A percentile compares a stretch with the other conserved stretches of the same genome.
Evolutionary conservation across 1,140 invertebrate genomes (phyloP).

Genomic region (Lycorma delicatula): DNA sequence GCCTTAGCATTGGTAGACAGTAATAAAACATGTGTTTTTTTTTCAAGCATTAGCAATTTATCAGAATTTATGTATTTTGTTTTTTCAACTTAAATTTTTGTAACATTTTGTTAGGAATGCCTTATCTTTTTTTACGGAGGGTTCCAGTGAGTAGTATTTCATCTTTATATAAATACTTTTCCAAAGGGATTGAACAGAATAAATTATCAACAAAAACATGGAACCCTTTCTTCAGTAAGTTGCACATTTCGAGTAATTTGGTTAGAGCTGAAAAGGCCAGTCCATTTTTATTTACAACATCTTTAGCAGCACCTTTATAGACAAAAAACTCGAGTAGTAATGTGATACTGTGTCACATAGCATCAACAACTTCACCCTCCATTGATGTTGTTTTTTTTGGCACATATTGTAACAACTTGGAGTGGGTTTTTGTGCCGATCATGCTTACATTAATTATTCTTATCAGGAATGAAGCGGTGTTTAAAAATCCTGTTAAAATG

Average conservation of each 20-base stretch:
- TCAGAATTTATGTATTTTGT: conserved; percentile 17
- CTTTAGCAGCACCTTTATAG: too few species aligned
- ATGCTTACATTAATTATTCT: not conserved
- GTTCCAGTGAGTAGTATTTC: conserved; percentile 16
- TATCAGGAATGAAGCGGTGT: not conserved
- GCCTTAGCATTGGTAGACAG: conserved; percentile 15
- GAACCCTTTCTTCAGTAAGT: conserved; percentile 5
- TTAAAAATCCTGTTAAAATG: conserved; percentile 1
- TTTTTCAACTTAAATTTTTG: conserved; percentile 14
- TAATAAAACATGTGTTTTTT: conserved; percentile 21
- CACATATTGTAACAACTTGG: not conserved
- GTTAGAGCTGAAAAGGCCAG: not conserved
- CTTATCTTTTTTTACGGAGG: conserved; percentile 18
- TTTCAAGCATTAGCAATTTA: conserved; percentile 13
- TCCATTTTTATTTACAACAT: not conserved
- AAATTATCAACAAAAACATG: conserved; percentile 14
- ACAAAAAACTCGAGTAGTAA: not conserved
- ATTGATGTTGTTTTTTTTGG: conserved; percentile 6
- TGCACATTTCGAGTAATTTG: not conserved
- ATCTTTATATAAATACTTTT: conserved; percentile 17
- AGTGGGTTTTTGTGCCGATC: not conserved
- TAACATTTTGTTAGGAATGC: conserved; percentile 13
- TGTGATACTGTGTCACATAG: not conserved
- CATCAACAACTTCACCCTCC: conserved; percentile 6
- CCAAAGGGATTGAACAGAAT: conserved; percentile 18